Percentiles rank a stretch among this genome's conserved stretches.
Evolutionary conservation across 2,888 invertebrate genomes (phyloP).

Genomic region (Sinopyrophorus schimmeli): DNA sequence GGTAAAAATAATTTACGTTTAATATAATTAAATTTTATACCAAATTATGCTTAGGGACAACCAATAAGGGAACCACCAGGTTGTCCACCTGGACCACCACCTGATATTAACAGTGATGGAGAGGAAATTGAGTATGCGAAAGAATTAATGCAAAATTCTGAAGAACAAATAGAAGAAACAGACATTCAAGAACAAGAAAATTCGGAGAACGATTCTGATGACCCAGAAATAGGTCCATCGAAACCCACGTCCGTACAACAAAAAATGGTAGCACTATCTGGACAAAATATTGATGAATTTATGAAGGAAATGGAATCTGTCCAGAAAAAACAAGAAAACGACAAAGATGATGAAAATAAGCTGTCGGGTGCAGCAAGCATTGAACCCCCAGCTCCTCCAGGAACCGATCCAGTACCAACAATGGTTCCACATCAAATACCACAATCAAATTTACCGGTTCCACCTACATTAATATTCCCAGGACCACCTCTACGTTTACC

Average conservation of each 20-base stretch:
- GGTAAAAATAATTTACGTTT: constrained; percentile 35
- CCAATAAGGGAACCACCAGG: constrained; percentile 75
- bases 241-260: constrained; percentile 82
- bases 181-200: constrained; percentile 42
- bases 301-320: constrained; percentile 92
- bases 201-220: constrained; percentile 27
- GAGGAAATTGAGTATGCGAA: constrained; percentile 54
- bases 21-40: constrained; percentile 3
- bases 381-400: constrained; percentile 48
- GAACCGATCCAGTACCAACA: constrained; percentile 45
- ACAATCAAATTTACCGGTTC: constrained; percentile 55
- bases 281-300: constrained; percentile 89
- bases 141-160: constrained; percentile 37
- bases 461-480: constrained; percentile 50
- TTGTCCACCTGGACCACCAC: constrained; percentile 84
- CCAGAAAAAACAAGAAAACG: constrained; percentile 68
- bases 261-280: constrained; percentile 85
- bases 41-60: constrained; percentile 52
- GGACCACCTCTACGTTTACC: constrained; percentile 58
- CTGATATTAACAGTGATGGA: constrained; percentile 69
- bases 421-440: constrained; percentile 37
- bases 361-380: constrained; percentile 35
- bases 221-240: constrained; percentile 19
- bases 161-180: constrained; percentile 58
- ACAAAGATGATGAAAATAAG: constrained; percentile 35